Percentiles rank a stretch among this genome's conserved stretches.
These are phyloP conservation scores for Drosophila lowei DNA, from an alignment of 1,140 invertebrate species.

Conservation along the genomic window DNA sequence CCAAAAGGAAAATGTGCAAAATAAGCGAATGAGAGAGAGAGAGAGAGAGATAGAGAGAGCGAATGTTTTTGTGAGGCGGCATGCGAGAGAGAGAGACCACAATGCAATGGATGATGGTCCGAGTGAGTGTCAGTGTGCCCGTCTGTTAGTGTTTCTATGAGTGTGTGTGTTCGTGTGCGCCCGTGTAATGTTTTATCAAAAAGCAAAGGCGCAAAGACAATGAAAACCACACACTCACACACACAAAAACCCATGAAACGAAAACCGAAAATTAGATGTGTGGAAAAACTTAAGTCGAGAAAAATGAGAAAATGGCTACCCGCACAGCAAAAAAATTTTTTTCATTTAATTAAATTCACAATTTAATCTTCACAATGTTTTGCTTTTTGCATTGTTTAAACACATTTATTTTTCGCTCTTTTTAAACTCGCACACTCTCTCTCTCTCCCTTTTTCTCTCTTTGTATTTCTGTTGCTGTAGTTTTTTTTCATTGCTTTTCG, in stretches of 20 bases:
- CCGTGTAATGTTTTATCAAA: conserved; percentile 75
- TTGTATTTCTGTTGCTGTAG: conserved; percentile 19
- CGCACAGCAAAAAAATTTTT: conserved; percentile 24
- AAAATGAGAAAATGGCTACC: too few species aligned
- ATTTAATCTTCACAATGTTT: not conserved
- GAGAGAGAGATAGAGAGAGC: conserved; percentile 30
- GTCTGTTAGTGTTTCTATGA: conserved; percentile 5
- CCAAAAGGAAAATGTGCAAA: conserved; percentile 50
- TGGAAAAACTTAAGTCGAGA: too few species aligned
- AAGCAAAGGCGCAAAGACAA: conserved; percentile 71
- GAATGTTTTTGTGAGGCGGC: conserved; percentile 19
- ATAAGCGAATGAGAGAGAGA: conserved; percentile 20
- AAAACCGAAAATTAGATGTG: too few species aligned
- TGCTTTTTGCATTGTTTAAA: conserved; percentile 5
- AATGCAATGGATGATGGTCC: conserved; percentile 18
- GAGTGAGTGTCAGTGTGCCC: not conserved
- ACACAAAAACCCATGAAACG: too few species aligned
- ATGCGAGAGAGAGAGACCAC: conserved; percentile 23
- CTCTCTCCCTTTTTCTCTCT: not conserved
- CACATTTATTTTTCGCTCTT: conserved; percentile 1
- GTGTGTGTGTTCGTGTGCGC: conserved; percentile 34
- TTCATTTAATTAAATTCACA: conserved; percentile 51
- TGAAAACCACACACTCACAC: conserved; percentile 29
- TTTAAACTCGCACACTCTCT: not conserved
- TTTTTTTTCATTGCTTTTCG: conserved; percentile 11